Evolutionary conservation across 1,140 invertebrate genomes (phyloP).

Genomic region (Drosophila teissieri): DNA sequence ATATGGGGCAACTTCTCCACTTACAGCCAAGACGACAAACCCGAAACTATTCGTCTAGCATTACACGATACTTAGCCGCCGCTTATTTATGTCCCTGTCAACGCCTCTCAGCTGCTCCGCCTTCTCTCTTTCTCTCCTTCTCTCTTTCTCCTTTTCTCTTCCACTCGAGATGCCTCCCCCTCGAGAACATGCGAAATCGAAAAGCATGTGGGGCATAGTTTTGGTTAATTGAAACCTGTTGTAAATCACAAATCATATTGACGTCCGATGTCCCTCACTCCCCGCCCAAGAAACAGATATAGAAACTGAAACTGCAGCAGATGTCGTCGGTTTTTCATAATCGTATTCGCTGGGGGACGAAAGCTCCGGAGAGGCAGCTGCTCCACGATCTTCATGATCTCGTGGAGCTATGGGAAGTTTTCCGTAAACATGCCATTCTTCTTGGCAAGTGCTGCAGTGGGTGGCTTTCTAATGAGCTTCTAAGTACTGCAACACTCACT

Average conservation of each 20-base stretch:
- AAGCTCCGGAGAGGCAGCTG: conserved; percentile 26
- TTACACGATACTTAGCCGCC: conserved; percentile 52
- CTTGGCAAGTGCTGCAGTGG: not conserved
- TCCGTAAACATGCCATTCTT: not conserved
- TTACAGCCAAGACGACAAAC: conserved; percentile 34
- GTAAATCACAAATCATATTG: conserved; percentile 57
- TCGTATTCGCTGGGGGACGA: not conserved
- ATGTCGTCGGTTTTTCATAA: conserved; percentile 49
- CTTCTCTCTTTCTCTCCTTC: not conserved
- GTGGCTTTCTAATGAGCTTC: not conserved
- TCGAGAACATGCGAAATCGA: conserved; percentile 36
- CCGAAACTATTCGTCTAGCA: conserved; percentile 52
- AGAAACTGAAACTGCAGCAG: conserved; percentile 31
- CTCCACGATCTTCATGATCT: too few species aligned
- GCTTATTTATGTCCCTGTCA: conserved; percentile 53
- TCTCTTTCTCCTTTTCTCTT: too few species aligned
- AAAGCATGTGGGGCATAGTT: conserved; percentile 21
- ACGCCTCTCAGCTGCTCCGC: conserved; percentile 41
- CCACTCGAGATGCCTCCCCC: not conserved
- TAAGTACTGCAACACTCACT: not conserved
- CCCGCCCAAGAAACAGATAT: conserved; percentile 1
- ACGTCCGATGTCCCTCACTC: conserved; percentile 4
- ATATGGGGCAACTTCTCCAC: conserved; percentile 27
- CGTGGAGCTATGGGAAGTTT: conserved; percentile 11
- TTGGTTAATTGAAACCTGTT: conserved; percentile 56